These are phyloP conservation scores for Cynocephalus volans DNA, from an alignment of 2,113 vertebrate genomes.

Conservation along the genomic window DNA sequence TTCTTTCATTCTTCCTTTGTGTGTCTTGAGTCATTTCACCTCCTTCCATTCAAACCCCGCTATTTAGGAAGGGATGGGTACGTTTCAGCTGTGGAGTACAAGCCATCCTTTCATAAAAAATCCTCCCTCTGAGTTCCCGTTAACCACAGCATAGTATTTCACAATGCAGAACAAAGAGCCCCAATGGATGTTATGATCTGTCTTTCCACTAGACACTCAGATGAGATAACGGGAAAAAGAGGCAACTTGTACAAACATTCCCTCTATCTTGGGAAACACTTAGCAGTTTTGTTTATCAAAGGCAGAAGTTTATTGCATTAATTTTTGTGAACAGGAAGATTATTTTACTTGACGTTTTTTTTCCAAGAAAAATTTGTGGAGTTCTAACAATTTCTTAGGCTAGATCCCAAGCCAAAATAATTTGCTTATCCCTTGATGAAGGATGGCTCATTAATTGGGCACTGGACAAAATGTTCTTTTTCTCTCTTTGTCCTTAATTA, in stretches of 20 bases:
- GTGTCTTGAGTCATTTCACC: not conserved
- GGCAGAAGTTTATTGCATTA: slow-evolving; percentile 69
- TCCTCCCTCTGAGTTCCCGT: not conserved
- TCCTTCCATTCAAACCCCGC: not conserved
- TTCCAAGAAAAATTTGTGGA: slow-evolving; percentile 75
- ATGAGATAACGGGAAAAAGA: slow-evolving; percentile 72
- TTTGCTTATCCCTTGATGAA: slow-evolving; percentile 71
- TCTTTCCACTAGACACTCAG: slow-evolving; percentile 42
- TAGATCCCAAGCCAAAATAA: slow-evolving; percentile 68
- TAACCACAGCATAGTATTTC: not conserved
- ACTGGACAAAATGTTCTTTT: slow-evolving; percentile 75
- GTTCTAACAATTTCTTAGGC: slow-evolving; percentile 66
- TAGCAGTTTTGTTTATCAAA: slow-evolving; percentile 70
- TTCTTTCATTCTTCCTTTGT: slow-evolving; percentile 45
- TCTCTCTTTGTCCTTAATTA: slow-evolving; percentile 74
- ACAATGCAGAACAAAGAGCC: not conserved
- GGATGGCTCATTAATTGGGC: slow-evolving; percentile 66
- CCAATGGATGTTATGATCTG: slow-evolving; percentile 34
- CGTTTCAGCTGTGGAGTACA: not conserved
- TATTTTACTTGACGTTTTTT: slow-evolving; percentile 71
- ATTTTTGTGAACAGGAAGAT: slow-evolving; percentile 71
- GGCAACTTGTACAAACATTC: slow-evolving; percentile 53
- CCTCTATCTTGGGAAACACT: slow-evolving; percentile 61
- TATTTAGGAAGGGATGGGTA: not conserved
- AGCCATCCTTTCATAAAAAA: not conserved